A percentile compares a stretch with the other conserved stretches of the same genome.
Conservation (phyloP, 53 echinoderm and acorn worm species). For the Patiria pectinifera region DNA sequence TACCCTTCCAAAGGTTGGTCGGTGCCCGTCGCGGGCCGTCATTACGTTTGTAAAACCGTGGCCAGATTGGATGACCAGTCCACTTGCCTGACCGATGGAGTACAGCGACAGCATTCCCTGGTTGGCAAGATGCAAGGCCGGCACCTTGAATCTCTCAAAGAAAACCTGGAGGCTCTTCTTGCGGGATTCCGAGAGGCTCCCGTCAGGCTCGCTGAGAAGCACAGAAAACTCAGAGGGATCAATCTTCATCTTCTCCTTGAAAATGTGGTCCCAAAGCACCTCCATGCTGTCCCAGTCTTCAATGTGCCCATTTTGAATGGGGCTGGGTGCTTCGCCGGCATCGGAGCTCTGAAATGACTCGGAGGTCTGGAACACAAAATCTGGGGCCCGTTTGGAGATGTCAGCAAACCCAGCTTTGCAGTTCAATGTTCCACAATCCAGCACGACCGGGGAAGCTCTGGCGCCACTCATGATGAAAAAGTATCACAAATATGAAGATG, state of each 20-base stretch:
- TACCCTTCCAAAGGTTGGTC: slow-evolving; percentile 61
- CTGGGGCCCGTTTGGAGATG: slow-evolving; percentile 59
- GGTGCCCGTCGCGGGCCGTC: slow-evolving; percentile 75
- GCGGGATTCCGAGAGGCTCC: slow-evolving; percentile 25
- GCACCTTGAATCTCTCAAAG: slow-evolving; percentile 67
- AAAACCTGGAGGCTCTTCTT: slow-evolving; percentile 52
- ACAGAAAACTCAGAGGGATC: slow-evolving; percentile 55
- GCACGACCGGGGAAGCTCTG: slow-evolving; percentile 30
- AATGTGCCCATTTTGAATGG: slow-evolving; percentile 23
- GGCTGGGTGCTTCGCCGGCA: not conserved
- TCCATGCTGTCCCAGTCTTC: slow-evolving; percentile 55
- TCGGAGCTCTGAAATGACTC: not conserved
- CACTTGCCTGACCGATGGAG: slow-evolving; percentile 69
- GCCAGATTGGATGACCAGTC: slow-evolving; percentile 75
- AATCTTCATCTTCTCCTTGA: slow-evolving; percentile 28
- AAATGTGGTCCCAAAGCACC: slow-evolving; percentile 15
- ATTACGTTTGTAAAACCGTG: slow-evolving; percentile 46
- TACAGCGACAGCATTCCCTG: slow-evolving; percentile 73
- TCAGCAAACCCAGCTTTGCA: slow-evolving; percentile 68
- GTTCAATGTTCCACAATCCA: slow-evolving; percentile 66
- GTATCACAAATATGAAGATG: not conserved
- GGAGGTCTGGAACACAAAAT: slow-evolving; percentile 51
- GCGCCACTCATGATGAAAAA: not conserved
- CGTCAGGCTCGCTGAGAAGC: slow-evolving; percentile 57
- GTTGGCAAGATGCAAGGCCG: slow-evolving; percentile 62